Base-by-base conservation (phyloP, 2,797 vertebrate genomes). In the Sebastes ruberrimus region DNA sequence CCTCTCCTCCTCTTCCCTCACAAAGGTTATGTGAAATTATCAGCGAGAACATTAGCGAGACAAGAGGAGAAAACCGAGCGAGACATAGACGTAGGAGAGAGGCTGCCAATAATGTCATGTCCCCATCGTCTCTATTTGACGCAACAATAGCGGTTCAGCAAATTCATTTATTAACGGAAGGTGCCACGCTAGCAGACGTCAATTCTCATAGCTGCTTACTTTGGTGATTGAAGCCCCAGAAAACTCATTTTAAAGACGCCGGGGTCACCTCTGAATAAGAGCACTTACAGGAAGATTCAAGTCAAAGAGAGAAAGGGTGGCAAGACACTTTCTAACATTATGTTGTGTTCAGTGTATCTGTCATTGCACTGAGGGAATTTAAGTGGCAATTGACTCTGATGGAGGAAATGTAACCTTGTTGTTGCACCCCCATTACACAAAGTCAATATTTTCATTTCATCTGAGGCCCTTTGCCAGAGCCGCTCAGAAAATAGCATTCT, bases 401-500 rank as follows among this genome's bases (percentile, higher is more conserved):
- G 56, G 71, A 83, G 80, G 74, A 84, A 88, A 78, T 69, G 62
- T 84, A 79, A 88, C 85, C 87, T 89, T 86, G 86, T 86, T 83
- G 67, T 74, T 81, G 57, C 70, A 72, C 55, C 75, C 69, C 74
- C 57, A 74, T 86, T 88, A 85, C 70, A 76, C 73, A 76, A 77
- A 88, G 86, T 91, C 88, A 88, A 91, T 86, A 87, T 88, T 85
- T 88, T 83, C 67, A 86, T 89, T 90, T 87, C 82, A 81, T 88
- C 71, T 33, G 67, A 83, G 76, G 66, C 78, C 28, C 59, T 82
- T 83, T 68, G 23, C 70, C 22, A 20, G 67, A 86, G 77, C 72
- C 7, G 79, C 69, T 84, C 75, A 68, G 23, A 80, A 88, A 81
- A 38, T 18, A 57, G 25, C 72, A 79, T 74, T 88, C 35, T 20